Conservation (phyloP, 2,797 vertebrate genomes). For the Eremophila alpestris region DNA sequence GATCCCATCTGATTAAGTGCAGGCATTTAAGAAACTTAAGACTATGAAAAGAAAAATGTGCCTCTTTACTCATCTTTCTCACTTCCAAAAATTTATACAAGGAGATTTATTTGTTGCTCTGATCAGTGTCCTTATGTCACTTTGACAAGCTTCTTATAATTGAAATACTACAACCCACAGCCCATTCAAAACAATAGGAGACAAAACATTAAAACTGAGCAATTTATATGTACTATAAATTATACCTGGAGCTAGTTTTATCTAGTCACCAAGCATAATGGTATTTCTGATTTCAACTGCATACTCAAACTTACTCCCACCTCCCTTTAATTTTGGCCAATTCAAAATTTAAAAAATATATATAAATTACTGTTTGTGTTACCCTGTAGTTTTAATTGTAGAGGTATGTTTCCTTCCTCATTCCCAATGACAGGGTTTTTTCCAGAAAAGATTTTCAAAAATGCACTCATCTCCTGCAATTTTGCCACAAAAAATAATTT, state of each 20-base stretch:
- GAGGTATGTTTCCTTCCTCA: not conserved
- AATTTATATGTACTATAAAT: not conserved
- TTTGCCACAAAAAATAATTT: not conserved
- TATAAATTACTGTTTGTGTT: not conserved
- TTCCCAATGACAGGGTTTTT: rapidly evolving
- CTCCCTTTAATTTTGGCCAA: not conserved
- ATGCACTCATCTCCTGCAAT: not conserved
- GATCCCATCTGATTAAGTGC: slow-evolving; percentile 17
- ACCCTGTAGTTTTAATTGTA: not conserved
- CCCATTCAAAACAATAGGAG: not conserved
- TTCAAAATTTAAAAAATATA: not conserved
- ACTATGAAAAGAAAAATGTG: slow-evolving; percentile 29
- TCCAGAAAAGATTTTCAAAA: not conserved
- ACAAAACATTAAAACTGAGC: not conserved
- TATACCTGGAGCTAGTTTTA: not conserved
- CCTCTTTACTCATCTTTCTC: not conserved
- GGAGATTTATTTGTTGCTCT: slow-evolving; percentile 16
- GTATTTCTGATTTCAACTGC: not conserved
- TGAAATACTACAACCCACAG: not conserved
- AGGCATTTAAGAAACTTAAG: slow-evolving; percentile 7
- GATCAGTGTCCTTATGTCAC: not conserved
- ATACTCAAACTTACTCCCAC: not conserved
- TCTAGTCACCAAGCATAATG: not conserved
- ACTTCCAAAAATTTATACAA: not conserved
- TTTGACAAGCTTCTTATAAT: not conserved